Percentiles rank a stretch among this genome's conserved stretches.
Evolutionary conservation across 1,140 invertebrate species (phyloP).

Genomic region (Parapsyche elsis): DNA sequence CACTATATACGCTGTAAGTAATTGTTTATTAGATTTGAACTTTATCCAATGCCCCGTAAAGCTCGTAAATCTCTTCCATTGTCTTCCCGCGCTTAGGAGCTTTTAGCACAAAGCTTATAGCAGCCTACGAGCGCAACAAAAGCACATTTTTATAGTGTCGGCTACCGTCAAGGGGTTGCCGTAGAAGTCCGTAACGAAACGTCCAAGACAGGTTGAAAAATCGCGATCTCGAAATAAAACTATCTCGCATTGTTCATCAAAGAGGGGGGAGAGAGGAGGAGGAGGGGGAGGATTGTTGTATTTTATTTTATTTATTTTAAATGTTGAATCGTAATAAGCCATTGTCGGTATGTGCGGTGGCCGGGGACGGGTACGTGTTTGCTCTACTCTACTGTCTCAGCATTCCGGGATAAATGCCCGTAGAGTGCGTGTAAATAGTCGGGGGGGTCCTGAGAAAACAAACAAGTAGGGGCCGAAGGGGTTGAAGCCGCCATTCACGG

Average conservation of each 20-base stretch:
- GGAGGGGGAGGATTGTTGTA: no score
- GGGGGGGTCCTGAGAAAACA: slow-evolving; percentile 33
- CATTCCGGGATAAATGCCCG: slow-evolving; percentile 50
- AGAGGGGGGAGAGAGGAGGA: not conserved
- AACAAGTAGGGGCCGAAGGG: slow-evolving; percentile 26
- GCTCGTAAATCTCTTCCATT: not conserved
- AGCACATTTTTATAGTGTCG: not conserved
- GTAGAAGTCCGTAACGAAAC: not conserved
- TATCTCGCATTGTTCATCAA: not conserved
- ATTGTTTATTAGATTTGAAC: no score
- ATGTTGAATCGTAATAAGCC: slow-evolving; percentile 32
- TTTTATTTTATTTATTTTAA: no score
- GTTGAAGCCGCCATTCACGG: slow-evolving; percentile 42
- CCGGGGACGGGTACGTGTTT: slow-evolving; percentile 31
- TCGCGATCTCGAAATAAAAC: not conserved
- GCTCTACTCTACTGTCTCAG: slow-evolving; percentile 49
- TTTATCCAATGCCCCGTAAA: no score
- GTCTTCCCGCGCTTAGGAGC: not conserved
- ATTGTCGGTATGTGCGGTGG: slow-evolving; percentile 26
- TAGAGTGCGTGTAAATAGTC: slow-evolving; percentile 48
- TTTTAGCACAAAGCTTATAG: not conserved
- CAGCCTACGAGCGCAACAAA: not conserved
- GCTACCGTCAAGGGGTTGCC: slow-evolving; percentile 1
- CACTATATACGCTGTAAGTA: no score
- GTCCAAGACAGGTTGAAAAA: slow-evolving; percentile 19